phyloP scores from a whole-genome alignment of 1,140 invertebrate species.

The Penaeus chinensis region DNA sequence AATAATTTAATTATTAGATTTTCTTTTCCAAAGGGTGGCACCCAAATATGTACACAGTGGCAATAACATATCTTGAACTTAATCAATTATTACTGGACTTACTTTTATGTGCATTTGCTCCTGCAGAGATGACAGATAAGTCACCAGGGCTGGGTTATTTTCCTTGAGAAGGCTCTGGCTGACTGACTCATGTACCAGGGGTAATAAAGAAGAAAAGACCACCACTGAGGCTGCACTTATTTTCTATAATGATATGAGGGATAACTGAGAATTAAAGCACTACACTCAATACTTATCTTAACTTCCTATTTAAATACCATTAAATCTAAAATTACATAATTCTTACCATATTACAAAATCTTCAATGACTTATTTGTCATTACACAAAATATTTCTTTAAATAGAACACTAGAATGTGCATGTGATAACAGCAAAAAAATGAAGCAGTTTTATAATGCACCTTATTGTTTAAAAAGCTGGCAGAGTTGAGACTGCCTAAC shows the following conservation, averaged over 20 bases:
- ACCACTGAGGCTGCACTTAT: constrained; percentile 36
- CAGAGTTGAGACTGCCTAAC: constrained; percentile 3
- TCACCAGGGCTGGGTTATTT: background rate
- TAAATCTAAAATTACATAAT: too few relatives aligned
- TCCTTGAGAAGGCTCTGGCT: constrained; percentile 17
- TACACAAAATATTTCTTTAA: too few relatives aligned
- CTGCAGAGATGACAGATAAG: constrained; percentile 25
- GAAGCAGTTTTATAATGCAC: background rate
- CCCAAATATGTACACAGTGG: too few relatives aligned
- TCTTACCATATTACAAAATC: too few relatives aligned
- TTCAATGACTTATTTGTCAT: too few relatives aligned
- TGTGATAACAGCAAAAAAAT: too few relatives aligned
- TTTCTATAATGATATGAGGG: constrained; percentile 20
- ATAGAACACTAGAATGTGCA: too few relatives aligned
- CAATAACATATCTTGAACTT: too few relatives aligned
- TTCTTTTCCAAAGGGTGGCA: too few relatives aligned
- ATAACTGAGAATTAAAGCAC: background rate
- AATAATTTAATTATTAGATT: too few relatives aligned
- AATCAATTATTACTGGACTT: background rate
- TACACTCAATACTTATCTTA: too few relatives aligned
- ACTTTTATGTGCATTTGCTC: constrained; percentile 29
- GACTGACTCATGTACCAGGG: constrained; percentile 5
- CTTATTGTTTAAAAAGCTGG: constrained; percentile 19
- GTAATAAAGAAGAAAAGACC: constrained; percentile 40
- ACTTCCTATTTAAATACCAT: too few relatives aligned